These are phyloP conservation scores for Coccyzus lansbergi DNA, from an alignment of 2,797 vertebrate species.

Conservation along the genomic window DNA sequence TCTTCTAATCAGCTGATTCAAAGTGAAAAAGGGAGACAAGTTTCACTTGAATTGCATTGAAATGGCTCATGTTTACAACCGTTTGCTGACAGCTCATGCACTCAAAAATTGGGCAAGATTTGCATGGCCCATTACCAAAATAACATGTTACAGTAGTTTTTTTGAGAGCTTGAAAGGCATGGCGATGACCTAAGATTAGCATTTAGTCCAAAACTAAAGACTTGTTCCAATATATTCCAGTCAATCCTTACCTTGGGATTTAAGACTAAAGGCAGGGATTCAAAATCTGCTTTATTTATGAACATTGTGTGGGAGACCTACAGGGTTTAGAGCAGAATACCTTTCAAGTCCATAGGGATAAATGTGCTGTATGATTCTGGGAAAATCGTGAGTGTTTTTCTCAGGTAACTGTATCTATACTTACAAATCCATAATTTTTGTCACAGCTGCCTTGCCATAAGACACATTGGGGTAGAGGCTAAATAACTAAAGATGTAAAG, in stretches of 20 bases:
- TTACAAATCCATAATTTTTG: neutral
- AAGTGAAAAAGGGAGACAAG: neutral
- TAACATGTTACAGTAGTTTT: conserved; percentile 27
- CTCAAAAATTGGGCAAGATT: conserved; percentile 27
- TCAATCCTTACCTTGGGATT: conserved; percentile 65
- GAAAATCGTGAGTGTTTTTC: neutral
- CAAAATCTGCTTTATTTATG: conserved; percentile 44
- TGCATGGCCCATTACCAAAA: conserved; percentile 28
- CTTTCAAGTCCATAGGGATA: neutral
- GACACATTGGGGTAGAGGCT: neutral
- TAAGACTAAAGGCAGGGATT: conserved; percentile 36
- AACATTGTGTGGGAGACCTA: neutral
- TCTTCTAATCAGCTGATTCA: conserved; percentile 41
- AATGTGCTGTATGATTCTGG: neutral
- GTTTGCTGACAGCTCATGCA: neutral
- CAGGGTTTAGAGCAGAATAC: neutral
- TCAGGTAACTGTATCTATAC: neutral
- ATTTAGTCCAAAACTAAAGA: conserved; percentile 42
- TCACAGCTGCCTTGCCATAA: neutral
- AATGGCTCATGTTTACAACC: neutral
- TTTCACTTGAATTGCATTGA: neutral
- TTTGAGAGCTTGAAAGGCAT: conserved; percentile 26
- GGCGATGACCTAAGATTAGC: conserved; percentile 16
- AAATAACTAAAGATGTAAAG: neutral
- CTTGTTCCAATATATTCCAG: conserved; percentile 64